Evolutionary conservation across 2,888 invertebrate genomes (phyloP), one percentile per base, ranked within the genome.

Genomic region (Drosophila helvetica): DNA sequence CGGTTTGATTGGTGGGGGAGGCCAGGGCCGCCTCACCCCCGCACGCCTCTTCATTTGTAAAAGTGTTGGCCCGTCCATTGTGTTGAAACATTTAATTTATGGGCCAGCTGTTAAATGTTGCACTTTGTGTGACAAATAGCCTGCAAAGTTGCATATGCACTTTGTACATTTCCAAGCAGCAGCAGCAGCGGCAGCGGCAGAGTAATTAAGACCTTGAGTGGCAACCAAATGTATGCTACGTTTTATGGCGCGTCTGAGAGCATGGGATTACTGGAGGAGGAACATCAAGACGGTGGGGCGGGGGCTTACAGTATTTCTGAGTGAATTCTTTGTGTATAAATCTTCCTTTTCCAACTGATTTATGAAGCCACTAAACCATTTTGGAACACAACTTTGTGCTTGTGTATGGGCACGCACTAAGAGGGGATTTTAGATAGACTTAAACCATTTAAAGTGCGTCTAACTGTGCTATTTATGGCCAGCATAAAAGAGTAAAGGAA

Each of bases 71-170:
- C 56, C 68, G 53, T 75, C 67, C 43, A 77, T 73, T 81, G 69
- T 69, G 81, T 77, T 74, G 77, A 77, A 79, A 68, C 74, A 51
- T 68, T 74, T 86, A 86, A 83, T 83, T 83, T 83, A 83, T 83
- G 75, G 63, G 57, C 68, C 83, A 84, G 72, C 83, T 84, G 83
- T 80, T 84, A 83, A 85, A 77, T 83, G 83, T 69, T 78, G 66
- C 77, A 83, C 77, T 71, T 83, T 72, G 67, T 80, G 71, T 80
- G 86, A 80, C 80, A 83, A 82, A 83, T 82, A 55, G 73, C 82
- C 48, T 55, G 74, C 82, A 82, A 73, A 69, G 78, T 82, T 79
- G 74, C 78, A 74, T 69, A 75, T 77, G 68, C 71, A 81, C 74
- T 79, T 85, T 84, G 38, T 38, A 38, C 38, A 78, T 78, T 76